Base-by-base conservation (phyloP, 2,888 invertebrate species). In the Polylopha cassiicola region DNA sequence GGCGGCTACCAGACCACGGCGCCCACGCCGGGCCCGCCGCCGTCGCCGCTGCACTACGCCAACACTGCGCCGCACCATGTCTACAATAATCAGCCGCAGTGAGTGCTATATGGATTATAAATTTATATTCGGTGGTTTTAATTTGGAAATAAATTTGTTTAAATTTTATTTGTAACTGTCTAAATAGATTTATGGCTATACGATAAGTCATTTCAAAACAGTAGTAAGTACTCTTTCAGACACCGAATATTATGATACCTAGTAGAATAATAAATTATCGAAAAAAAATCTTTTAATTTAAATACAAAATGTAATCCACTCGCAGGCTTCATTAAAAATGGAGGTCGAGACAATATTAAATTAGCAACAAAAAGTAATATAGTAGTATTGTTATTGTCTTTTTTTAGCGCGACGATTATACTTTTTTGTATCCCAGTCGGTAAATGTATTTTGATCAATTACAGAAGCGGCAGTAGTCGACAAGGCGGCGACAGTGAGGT, bases 401-500 rank as follows among this genome's bases (percentile, higher is more conserved):
- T 3, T 16, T 29, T 16, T 8, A 18, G 7, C 4, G 7, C 7
- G 18, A 23, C 8, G n/a, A n/a, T n/a, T n/a, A 23, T 4, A 23
- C n/a, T 23, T 9, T 4, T 6, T 9, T n/a, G 10, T 9, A 5
- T 9, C 6, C 8, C 24, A 7, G 3, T 26, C 11, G 2, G 14
- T 28, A n/a, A 28, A 14, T 15, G 4, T 7, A n/a, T 7, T 2
- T 10, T 10, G 11, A 26, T n/a, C 1, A 11, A 53, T 46, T 45
- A 23, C 75, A 88, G 86, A 37, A 65, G 70, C 42, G 56, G 67
- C 27, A 69, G 56, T 34, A 55, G 85, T 67, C 56, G 79, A 61
- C 56, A 78, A 72, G 59, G 81, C 60, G 53, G 80, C 8, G 77
- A 78, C 48, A 58, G 62, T 46, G 77, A 81, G 55, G 59, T 75